These are phyloP conservation scores for Heptranchias perlo DNA, from an alignment of 2,113 vertebrate genomes.

Conservation along the genomic window DNA sequence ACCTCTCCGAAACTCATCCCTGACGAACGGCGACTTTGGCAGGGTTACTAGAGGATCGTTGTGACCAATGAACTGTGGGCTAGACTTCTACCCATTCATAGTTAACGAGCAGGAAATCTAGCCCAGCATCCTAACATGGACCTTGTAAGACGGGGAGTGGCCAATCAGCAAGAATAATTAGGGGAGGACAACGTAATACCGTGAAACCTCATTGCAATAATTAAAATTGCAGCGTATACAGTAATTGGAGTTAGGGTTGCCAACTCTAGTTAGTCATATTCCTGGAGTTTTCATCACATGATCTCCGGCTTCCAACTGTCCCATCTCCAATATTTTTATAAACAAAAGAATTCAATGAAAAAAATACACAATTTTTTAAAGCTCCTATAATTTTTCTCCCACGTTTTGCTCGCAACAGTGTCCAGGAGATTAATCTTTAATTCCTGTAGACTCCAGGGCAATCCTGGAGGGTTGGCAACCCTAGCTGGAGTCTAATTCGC, in stretches of 20 bases:
- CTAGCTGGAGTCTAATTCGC: not conserved
- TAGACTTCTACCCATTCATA: not conserved
- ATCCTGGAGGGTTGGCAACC: too few species aligned
- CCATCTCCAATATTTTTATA: not conserved
- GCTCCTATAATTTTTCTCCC: not conserved
- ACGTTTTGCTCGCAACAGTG: too few species aligned
- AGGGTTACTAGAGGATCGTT: too few species aligned
- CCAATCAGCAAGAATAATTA: not conserved
- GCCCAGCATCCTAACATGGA: not conserved
- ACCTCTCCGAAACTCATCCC: too few species aligned
- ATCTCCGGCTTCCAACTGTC: not conserved
- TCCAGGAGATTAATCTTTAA: too few species aligned
- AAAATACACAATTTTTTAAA: not conserved
- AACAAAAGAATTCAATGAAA: not conserved
- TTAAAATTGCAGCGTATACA: not conserved
- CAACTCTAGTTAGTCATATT: not conserved
- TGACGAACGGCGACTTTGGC: too few species aligned
- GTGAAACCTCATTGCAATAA: not conserved
- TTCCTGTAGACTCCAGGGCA: too few species aligned
- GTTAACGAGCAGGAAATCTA: not conserved
- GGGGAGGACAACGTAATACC: not conserved
- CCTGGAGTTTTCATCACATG: not conserved
- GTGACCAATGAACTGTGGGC: too few species aligned
- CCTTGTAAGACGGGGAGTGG: too few species aligned
- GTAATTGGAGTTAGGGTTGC: not conserved